Evolutionary conservation across 2,113 vertebrate species (phyloP).

Genomic region (Amazona guildingii): DNA sequence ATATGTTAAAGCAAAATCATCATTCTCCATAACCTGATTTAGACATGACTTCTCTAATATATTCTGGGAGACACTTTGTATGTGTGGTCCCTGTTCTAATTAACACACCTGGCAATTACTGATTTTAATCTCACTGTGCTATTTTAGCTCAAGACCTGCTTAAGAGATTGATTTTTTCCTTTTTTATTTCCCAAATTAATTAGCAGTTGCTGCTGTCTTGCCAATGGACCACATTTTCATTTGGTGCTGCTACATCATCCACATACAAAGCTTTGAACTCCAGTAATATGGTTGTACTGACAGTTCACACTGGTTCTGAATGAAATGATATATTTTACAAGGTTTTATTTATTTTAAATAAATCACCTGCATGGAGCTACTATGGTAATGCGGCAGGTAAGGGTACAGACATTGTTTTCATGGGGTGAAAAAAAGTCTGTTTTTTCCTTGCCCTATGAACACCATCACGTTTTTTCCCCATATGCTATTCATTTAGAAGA

Average conservation of each 20-base stretch:
- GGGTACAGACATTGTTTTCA: background rate
- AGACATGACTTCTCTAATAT: background rate
- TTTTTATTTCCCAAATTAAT: conserved; percentile 30
- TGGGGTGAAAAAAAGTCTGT: background rate
- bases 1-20: background rate
- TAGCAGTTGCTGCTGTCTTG: background rate
- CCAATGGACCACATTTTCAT: background rate
- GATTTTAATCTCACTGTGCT: conserved; percentile 32
- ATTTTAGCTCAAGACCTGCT: conserved; percentile 5
- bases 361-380: background rate
- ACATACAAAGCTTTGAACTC: background rate
- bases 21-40: background rate
- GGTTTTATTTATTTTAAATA: conserved; percentile 13
- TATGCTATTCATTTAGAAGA: background rate
- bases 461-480: background rate
- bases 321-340: background rate
- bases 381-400: background rate
- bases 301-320: background rate
- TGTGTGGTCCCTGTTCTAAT: conserved; percentile 30
- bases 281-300: background rate
- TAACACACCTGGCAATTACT: conserved; percentile 12
- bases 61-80: background rate
- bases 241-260: background rate
- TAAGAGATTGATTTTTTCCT: background rate
- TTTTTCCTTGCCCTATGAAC: background rate